Conservation (phyloP, 2,113 vertebrate genomes). For the Uria aalge region DNA sequence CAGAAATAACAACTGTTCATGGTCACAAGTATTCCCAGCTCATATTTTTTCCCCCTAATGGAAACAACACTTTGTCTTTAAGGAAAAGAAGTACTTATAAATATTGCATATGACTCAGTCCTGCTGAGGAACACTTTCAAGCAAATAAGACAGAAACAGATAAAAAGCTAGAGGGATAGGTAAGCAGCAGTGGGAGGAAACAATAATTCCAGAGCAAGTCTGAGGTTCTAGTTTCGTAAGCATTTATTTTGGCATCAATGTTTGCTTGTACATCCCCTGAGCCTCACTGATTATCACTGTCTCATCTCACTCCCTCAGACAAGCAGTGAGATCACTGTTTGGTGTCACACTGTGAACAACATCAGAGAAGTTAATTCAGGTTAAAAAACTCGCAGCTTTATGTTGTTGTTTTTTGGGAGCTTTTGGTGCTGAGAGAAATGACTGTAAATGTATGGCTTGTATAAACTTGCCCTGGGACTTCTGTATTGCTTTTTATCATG, state of each 20-base stretch:
- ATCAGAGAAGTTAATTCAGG: not conserved
- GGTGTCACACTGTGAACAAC: not conserved
- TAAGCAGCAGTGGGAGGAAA: not conserved
- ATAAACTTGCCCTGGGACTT: not conserved
- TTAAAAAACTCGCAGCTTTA: not conserved
- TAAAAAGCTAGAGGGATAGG: not conserved
- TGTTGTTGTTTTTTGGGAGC: not conserved
- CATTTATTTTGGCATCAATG: not conserved
- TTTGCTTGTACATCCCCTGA: not conserved
- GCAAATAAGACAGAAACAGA: not conserved
- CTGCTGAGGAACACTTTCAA: conserved; percentile 3
- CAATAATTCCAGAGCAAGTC: not conserved
- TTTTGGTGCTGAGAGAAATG: not conserved
- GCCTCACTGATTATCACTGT: not conserved
- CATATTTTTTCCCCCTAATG: not conserved
- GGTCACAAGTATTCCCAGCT: not conserved
- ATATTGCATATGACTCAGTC: not conserved
- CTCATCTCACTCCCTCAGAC: not conserved
- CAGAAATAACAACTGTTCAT: conserved; percentile 1
- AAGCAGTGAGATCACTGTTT: not conserved
- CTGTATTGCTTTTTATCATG: not conserved
- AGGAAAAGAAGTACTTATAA: not conserved
- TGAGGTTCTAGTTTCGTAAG: not conserved
- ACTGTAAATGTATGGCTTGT: not conserved
- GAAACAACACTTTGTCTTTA: conserved; percentile 5